Evolutionary conservation across 2,113 vertebrate species (phyloP).

Genomic region (Scatophagus argus): DNA sequence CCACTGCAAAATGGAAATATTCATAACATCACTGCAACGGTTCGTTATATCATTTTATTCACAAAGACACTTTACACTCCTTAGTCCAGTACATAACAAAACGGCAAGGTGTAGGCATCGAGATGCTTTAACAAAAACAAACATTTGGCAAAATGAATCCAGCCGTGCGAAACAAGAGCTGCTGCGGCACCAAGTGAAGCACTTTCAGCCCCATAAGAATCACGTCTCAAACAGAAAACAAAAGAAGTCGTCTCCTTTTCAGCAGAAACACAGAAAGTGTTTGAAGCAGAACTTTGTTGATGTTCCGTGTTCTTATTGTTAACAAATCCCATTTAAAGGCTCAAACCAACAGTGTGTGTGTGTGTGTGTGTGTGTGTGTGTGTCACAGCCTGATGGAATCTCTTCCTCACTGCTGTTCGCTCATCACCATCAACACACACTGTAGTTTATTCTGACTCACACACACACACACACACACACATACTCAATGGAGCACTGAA

Average conservation of each 20-base stretch:
- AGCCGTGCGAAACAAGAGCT: not conserved
- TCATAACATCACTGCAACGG: not conserved
- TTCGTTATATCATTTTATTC: slow-evolving; percentile 52
- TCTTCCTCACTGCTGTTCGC: not conserved
- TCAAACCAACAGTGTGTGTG: not conserved
- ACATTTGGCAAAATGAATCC: slow-evolving; percentile 49
- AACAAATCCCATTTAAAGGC: not conserved
- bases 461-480: not conserved
- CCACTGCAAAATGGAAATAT: not conserved
- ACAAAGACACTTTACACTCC: slow-evolving; percentile 36
- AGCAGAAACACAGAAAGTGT: not conserved
- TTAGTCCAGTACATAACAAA: slow-evolving; percentile 18
- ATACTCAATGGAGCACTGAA: not conserved
- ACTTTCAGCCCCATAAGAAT: not conserved
- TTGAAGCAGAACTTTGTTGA: not conserved
- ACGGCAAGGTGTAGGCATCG: slow-evolving; percentile 20
- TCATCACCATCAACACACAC: not conserved
- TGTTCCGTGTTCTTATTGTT: not conserved
- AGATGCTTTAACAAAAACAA: slow-evolving; percentile 7
- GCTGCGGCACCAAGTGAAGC: not conserved
- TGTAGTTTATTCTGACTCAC: not conserved
- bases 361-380: not conserved
- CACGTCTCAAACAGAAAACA: not conserved
- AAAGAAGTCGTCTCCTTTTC: not conserved
- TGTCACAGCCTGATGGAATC: not conserved